phyloP scores from a whole-genome alignment of 2,888 invertebrate species.

The Sisyra nigra region DNA sequence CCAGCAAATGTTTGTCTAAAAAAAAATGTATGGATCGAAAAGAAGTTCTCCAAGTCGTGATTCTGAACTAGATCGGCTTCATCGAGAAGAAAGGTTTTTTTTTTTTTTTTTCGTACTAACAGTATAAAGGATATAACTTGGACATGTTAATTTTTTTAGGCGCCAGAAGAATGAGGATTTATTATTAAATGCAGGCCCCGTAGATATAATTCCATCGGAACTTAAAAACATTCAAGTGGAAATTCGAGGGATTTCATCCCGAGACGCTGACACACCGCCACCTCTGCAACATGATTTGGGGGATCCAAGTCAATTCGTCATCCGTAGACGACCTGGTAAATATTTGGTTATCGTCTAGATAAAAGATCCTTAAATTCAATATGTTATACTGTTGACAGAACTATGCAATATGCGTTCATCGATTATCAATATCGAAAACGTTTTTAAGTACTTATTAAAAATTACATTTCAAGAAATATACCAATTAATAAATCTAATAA shows the following conservation, averaged over 20 bases:
- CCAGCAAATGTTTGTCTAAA: too few relatives aligned
- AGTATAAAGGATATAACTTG: neutral
- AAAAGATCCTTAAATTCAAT: neutral
- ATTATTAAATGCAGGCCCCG: neutral
- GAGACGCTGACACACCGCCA: neutral
- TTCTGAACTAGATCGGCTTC: neutral
- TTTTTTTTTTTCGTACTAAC: neutral
- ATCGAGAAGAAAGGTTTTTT: neutral
- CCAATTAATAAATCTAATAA: too few relatives aligned
- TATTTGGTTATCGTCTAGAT: neutral
- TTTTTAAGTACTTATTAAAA: too few relatives aligned
- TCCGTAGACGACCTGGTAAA: conserved; percentile 2
- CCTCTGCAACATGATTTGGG: conserved; percentile 4
- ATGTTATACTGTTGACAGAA: neutral
- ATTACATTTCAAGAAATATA: too few relatives aligned
- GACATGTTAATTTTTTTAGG: neutral
- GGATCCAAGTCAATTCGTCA: neutral
- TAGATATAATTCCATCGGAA: neutral
- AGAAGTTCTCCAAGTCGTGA: neutral
- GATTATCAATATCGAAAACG: too few relatives aligned
- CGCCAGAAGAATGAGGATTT: neutral
- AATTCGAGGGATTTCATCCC: conserved; percentile 3
- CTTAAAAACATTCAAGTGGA: conserved; percentile 3
- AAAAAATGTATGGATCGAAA: conserved; percentile 2
- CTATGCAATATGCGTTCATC: too few relatives aligned